Conservation (phyloP, 2,113 vertebrate species). For the Toxostoma redivivum region DNA sequence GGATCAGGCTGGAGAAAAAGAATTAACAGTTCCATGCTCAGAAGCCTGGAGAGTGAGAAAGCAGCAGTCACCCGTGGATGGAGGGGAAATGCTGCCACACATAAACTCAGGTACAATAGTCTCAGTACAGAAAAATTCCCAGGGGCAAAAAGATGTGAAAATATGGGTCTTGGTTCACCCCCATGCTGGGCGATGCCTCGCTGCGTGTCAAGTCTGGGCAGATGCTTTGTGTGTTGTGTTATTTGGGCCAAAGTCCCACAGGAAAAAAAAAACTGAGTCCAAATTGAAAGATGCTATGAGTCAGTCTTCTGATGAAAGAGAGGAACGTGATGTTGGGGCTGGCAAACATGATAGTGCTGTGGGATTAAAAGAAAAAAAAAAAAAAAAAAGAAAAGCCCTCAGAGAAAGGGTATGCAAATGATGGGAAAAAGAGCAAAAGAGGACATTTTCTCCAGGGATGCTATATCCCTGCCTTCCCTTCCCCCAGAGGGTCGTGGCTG, state of each 20-base stretch:
- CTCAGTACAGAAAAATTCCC: neutral
- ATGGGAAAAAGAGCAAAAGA: neutral
- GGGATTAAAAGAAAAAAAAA: neutral
- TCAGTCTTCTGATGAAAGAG: slow-evolving; percentile 42
- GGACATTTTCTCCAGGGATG: neutral
- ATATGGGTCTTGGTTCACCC: neutral
- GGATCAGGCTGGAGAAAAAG: neutral
- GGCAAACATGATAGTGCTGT: neutral
- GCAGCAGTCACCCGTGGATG: neutral
- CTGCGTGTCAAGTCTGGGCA: neutral
- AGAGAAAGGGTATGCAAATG: neutral
- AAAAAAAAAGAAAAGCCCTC: neutral
- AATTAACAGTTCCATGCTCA: neutral
- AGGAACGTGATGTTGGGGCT: neutral
- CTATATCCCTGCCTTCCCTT: neutral
- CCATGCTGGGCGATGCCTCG: neutral
- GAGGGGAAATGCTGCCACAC: neutral
- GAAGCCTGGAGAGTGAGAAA: neutral
- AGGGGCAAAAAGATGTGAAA: neutral
- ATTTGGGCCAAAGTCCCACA: neutral
- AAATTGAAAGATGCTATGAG: slow-evolving; percentile 17
- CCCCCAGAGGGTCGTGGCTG: accelerated
- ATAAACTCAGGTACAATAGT: neutral
- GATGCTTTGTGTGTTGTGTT: neutral
- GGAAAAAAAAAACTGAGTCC: neutral